Percentiles rank a stretch among this genome's conserved stretches.
phyloP scores from a whole-genome alignment of 2,797 vertebrate genomes.

The Acropternis orthonyx region DNA sequence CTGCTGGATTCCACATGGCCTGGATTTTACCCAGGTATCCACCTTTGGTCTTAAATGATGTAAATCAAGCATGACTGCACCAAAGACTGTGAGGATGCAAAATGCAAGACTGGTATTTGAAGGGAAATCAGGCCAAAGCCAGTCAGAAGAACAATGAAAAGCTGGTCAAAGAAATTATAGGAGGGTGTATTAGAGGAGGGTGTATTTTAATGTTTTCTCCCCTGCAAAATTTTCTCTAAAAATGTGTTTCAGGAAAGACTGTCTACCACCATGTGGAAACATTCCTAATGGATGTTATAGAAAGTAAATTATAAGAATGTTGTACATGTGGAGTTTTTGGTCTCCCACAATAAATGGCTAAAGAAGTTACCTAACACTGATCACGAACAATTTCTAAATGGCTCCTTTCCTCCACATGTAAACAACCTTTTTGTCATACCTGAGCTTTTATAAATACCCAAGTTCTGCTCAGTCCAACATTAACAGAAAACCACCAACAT shows the following conservation, averaged over 20 bases:
- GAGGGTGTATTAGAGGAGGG: background rate
- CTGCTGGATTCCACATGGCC: background rate
- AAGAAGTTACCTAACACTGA: background rate
- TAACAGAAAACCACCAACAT: background rate
- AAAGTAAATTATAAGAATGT: background rate
- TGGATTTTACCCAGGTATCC: constrained; percentile 6
- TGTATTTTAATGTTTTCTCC: background rate
- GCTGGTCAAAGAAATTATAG: background rate
- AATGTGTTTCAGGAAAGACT: background rate
- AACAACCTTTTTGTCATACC: background rate
- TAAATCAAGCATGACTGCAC: background rate
- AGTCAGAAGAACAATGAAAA: background rate
- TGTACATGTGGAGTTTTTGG: rapidly evolving
- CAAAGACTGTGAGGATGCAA: background rate
- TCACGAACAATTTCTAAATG: background rate
- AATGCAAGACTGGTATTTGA: background rate
- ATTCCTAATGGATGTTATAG: background rate
- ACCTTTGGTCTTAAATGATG: background rate
- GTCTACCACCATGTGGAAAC: background rate
- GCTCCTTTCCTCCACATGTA: background rate
- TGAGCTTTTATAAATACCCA: background rate
- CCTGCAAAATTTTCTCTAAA: background rate
- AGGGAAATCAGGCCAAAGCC: background rate
- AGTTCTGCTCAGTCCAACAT: background rate
- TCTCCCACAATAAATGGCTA: background rate